phyloP scores from a whole-genome alignment of 2,888 invertebrate species.

The Amblyjoppa fuscipennis region DNA sequence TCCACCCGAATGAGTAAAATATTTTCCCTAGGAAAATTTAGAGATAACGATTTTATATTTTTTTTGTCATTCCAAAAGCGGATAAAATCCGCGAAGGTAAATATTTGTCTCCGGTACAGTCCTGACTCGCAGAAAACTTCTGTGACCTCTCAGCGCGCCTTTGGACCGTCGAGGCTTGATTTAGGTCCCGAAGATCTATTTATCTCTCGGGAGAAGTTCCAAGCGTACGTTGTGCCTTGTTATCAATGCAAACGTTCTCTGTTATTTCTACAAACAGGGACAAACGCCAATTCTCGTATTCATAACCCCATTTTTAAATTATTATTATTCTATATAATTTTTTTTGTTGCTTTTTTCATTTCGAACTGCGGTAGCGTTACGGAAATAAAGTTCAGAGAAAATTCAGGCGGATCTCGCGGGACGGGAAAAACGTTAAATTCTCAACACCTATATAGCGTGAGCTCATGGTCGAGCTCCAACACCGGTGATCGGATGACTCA shows the following conservation, averaged over 20 bases:
- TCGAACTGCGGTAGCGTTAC: background rate
- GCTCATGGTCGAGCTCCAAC: background rate
- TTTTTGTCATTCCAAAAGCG: no score
- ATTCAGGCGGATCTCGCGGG: background rate
- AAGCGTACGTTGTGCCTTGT: slow-evolving; percentile 2
- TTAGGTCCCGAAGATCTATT: slow-evolving; percentile 10
- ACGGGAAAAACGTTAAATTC: background rate
- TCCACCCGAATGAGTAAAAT: no score
- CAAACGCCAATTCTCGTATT: slow-evolving; percentile 4
- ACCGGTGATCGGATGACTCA: slow-evolving; percentile 59
- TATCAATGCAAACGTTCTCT: slow-evolving; percentile 36
- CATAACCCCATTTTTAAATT: slow-evolving; percentile 1
- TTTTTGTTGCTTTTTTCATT: background rate
- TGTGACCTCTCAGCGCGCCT: background rate
- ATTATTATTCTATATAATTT: no score
- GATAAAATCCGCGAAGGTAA: no score
- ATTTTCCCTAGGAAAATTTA: no score
- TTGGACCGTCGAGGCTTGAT: background rate
- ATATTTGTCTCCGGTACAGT: background rate
- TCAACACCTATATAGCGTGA: background rate
- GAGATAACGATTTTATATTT: no score
- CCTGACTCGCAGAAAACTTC: background rate
- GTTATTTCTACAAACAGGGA: slow-evolving; percentile 43
- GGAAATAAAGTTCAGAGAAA: background rate
- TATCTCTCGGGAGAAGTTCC: background rate